Base-by-base conservation (phyloP, 2,113 vertebrate species). In the Dicerorhinus sumatrensis region DNA sequence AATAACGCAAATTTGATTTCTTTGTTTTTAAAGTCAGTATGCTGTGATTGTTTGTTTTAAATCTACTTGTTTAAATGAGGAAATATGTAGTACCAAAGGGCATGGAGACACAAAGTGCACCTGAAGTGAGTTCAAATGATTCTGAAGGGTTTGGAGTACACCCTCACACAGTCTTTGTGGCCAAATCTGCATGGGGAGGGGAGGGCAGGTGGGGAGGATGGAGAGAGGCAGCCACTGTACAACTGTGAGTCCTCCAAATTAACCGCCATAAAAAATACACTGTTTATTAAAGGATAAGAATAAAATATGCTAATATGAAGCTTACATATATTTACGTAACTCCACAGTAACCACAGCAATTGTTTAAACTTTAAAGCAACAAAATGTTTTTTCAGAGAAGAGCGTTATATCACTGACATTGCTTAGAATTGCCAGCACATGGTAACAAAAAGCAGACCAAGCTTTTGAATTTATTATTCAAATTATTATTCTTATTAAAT, bases 291-390 rank as follows among this genome's bases (percentile, higher is more conserved):
- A 72, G 33, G 18, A 33, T 62, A 42, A 81, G 13, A 88, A 46
- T 39, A 73, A 62, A 65, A 77, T 51, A 42, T n/a, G 33, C 23
- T 36, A 69, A 75, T 21, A 27, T 51, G 23, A 89, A 95, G 67
- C 36, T 33, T 75, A 58, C 0, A 11, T n/a, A 51, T 42, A 42
- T 63, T 70, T 85, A 76, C 8, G 63, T 89, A 70, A 91, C 12
- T 65, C 21, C 39, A 73, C 7, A 93, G 54, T 79, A 96, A 72
- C 21, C 17, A 54, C 25, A 51, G 31, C 36, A 46, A 76, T 72
- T 73, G 14, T 54, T 72, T 87, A 73, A 94, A 94, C 67, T 18
- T 48, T 84, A 88, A 94, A 65, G n/a, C 29, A 72, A 88, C 39
- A 84, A 58, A 54, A 46, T 46, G 7, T 39, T 46, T 86, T 21